Conservation (phyloP, 2,113 vertebrate genomes). For the Ceyx margarethae region DNA sequence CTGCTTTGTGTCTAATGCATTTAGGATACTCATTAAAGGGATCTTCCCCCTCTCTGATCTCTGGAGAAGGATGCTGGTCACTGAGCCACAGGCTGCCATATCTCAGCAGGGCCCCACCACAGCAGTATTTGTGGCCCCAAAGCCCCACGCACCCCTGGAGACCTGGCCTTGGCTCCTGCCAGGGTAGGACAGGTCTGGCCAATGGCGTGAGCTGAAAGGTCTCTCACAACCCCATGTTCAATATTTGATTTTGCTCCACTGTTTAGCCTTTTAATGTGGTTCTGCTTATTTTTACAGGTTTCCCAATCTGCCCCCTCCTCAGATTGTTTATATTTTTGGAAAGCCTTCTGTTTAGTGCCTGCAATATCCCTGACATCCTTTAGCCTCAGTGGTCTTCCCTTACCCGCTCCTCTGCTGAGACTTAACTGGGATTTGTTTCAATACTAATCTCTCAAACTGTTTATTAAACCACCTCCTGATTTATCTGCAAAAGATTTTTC, state of each 20-base stretch:
- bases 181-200: neutral
- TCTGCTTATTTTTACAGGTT: conserved; percentile 66
- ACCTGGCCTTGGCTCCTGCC: neutral
- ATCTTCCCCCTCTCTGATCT: neutral
- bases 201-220: neutral
- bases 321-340: conserved; percentile 62
- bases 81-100: neutral
- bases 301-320: conserved; percentile 48
- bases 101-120: neutral
- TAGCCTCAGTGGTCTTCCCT: conserved; percentile 10
- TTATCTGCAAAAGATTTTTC: conserved; percentile 68
- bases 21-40: neutral
- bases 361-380: conserved; percentile 35
- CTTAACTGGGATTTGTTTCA: conserved; percentile 67
- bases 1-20: neutral
- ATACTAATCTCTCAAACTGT: conserved; percentile 62
- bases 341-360: conserved; percentile 66
- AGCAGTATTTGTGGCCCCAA: neutral
- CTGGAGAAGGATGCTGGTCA: neutral
- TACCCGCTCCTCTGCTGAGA: neutral
- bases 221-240: neutral
- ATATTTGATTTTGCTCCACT: conserved; percentile 25
- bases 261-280: conserved; percentile 38
- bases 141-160: neutral
- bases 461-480: conserved; percentile 63